Conservation (phyloP, 2,113 vertebrate species). For the Semnopithecus entellus region DNA sequence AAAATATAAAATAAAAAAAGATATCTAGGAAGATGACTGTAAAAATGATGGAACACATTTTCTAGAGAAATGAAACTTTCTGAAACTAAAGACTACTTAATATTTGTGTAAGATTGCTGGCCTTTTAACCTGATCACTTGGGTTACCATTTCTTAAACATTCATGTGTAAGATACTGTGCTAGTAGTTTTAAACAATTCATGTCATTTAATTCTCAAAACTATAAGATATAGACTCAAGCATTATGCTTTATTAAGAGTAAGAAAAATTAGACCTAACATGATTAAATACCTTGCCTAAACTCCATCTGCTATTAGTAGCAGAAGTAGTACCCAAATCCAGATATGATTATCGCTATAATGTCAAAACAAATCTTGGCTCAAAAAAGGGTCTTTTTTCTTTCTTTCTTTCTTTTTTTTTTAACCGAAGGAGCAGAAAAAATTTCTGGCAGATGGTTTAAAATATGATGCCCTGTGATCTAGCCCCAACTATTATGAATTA, state of each 20-base stretch:
- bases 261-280: background rate
- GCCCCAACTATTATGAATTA: no score
- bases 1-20: background rate
- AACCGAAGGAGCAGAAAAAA: background rate
- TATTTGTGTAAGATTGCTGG: background rate
- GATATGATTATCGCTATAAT: background rate
- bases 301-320: background rate
- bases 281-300: background rate
- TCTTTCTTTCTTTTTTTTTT: background rate
- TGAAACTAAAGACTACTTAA: background rate
- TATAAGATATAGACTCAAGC: background rate
- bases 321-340: background rate
- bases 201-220: slow-evolving; percentile 17
- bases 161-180: background rate
- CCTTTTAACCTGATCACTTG: background rate
- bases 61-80: background rate
- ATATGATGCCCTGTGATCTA: background rate
- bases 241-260: background rate
- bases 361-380: background rate
- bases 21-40: background rate
- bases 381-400: background rate
- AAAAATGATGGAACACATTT: background rate
- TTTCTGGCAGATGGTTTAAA: background rate
- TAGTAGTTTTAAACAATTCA: background rate
- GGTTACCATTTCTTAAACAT: background rate